Base-by-base conservation (phyloP, 2,888 invertebrate species). In the Nomada flava region DNA sequence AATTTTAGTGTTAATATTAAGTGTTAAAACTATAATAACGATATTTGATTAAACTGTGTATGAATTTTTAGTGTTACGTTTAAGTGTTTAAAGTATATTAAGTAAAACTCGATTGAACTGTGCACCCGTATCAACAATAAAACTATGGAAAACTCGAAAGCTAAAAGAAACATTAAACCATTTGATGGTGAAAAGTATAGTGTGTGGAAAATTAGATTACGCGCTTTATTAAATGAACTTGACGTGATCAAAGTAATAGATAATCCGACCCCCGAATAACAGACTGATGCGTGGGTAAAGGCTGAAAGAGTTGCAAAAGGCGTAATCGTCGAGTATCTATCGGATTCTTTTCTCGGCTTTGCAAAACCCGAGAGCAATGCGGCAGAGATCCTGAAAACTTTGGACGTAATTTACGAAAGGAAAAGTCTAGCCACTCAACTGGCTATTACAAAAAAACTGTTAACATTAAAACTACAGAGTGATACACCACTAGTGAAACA, bases 131-230 rank as follows among this genome's bases (percentile, higher is more conserved):
- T 50, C 0, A 18, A 50, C 10, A 50, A 15, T 26, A 20, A 62
- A 1, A 42, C 23, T 23, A 62, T 62, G 62, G 44, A 62, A 11
- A 26, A 26, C 13, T 59, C 11, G 11, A 62, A 44, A n/a, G 62
- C 18, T n/a, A 62, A 42, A 13, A 62, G 62, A 62, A 62, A 62
- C 20, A 62, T 62, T 62, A 62, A 62, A 62, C 36, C 20, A n/a
- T 62, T 62, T 20, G 62, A 62, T 42, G 62, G 62, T 18, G 20
- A 62, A 4, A 18, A 20, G 36, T 62, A 62, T 62, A 62, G 62
- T 4, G 20, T 62, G 9, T 62, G 44, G 44, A 20, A 62, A 18
- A 9, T 62, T 4, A 62, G 62, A 42, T 26, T 62, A 36, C 62
- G 62, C 44, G 62, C 42, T 13, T 18, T 62, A 4, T 13, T 62